These are phyloP conservation scores for Neotragus moschatus DNA, from an alignment of 2,113 vertebrate genomes.

Conservation along the genomic window DNA sequence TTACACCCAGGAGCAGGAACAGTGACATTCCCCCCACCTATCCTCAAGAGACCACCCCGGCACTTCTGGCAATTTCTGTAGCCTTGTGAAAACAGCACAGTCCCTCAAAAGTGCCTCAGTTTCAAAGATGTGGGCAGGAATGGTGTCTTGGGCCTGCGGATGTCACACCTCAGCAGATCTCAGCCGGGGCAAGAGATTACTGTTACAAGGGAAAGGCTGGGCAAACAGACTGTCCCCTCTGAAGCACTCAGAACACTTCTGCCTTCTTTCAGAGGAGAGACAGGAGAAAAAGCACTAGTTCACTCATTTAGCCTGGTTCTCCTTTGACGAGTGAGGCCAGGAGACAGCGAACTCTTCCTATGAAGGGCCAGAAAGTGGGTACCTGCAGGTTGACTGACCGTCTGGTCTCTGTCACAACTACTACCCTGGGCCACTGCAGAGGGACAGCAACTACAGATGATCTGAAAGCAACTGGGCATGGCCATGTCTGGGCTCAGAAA, in stretches of 20 bases:
- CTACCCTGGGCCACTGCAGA: accelerated
- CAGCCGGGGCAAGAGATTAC: background rate
- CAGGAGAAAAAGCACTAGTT: background rate
- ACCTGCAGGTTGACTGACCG: background rate
- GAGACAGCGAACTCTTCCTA: background rate
- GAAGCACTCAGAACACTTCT: background rate
- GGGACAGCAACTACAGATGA: accelerated
- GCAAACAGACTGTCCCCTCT: too few relatives aligned
- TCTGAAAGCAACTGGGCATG: accelerated
- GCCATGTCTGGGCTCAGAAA: too few relatives aligned
- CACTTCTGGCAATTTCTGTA: background rate
- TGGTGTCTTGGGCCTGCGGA: background rate
- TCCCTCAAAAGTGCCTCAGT: background rate
- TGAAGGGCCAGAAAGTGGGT: background rate
- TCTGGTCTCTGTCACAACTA: accelerated
- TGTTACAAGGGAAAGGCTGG: background rate
- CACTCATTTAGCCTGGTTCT: background rate
- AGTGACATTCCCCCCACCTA: background rate
- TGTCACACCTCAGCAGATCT: background rate
- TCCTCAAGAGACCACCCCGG: background rate
- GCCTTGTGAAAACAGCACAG: background rate
- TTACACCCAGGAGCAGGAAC: background rate
- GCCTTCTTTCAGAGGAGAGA: background rate
- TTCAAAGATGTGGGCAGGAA: background rate
- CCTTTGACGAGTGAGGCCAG: too few relatives aligned